Evolutionary conservation across 2,113 vertebrate genomes (phyloP), one percentile per base, ranked within the genome.

Genomic region (Nerophis lumbriciformis): DNA sequence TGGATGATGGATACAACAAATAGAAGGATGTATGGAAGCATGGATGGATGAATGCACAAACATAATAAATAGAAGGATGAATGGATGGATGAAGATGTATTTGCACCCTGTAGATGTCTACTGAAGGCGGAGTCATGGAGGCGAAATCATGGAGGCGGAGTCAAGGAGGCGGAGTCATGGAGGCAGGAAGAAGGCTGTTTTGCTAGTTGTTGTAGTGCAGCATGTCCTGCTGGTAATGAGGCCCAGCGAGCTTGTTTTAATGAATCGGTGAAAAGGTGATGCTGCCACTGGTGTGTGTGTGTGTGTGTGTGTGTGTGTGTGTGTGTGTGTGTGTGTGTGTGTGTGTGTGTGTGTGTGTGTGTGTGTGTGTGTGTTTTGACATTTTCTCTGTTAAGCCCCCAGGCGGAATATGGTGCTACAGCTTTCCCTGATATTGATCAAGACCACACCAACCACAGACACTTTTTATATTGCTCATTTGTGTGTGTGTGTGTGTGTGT

Each of bases 221-320:
- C 86, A 73, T 80, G 78, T 69, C 77, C 63, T 61, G 66, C 65
- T 74, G 76, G 77, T 89, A 87, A 87, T 86, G 85, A 89, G 83
- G 68, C 79, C 80, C 71, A 8, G 68, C 61, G 65, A 86, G 83
- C 81, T 81, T 69, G 76, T 81, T 84, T 84, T 86, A 89, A 86
- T 84, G 80, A 79, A 83, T 82, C 77, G 82, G 72, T 59, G 2
- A 76, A 78, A 74, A 79, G 73, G 79, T 82, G 76, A 76, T 48
- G 5, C 36, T 53, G 48, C n/a, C n/a, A n/a, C n/a, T n/a, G n/a
- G n/a, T n/a, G n/a, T n/a, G n/a, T n/a, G n/a, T 12, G 16, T 53
- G 53, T n/a, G 45, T 59, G 66, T 49, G 57, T 65, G 56, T 50
- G 65, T 64, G 48, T 53, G 68, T 62, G 65, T 45, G 62, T 66